These are phyloP conservation scores for Athalia cordata DNA, from an alignment of 2,888 invertebrate genomes.

Conservation along the genomic window DNA sequence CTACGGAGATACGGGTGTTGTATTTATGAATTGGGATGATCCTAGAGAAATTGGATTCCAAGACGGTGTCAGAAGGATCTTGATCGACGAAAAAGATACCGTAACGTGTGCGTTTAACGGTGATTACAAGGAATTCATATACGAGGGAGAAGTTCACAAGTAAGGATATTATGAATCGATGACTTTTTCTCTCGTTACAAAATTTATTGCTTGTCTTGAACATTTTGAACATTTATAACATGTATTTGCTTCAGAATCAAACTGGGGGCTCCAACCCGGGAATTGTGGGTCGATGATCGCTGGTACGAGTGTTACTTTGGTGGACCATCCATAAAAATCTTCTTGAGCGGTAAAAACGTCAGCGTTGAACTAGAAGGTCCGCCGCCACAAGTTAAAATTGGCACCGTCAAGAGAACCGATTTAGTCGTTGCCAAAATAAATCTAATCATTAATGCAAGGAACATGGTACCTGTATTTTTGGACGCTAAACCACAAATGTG, in stretches of 20 bases:
- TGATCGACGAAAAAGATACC: conserved; percentile 86
- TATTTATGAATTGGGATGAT: conserved; percentile 90
- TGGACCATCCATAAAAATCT: conserved; percentile 88
- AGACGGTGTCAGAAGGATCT: conserved; percentile 84
- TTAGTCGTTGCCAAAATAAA: conserved; percentile 90
- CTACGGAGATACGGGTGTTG: conserved; percentile 89
- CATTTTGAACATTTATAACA: conserved; percentile 46
- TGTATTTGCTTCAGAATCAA: conserved; percentile 78
- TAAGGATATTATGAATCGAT: conserved; percentile 50
- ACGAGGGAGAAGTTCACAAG: conserved; percentile 82
- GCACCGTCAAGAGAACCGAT: conserved; percentile 85
- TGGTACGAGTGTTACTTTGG: conserved; percentile 96
- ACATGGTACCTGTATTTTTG: conserved; percentile 86
- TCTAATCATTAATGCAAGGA: conserved; percentile 87
- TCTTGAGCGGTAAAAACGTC: conserved; percentile 86
- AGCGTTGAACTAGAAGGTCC: conserved; percentile 91
- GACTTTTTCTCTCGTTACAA: background rate
- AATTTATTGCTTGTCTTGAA: background rate
- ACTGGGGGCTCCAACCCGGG: conserved; percentile 94
- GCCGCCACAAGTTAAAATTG: conserved; percentile 95
- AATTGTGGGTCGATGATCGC: conserved; percentile 90
- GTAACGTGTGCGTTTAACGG: conserved; percentile 80
- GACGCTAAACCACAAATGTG: conserved; percentile 88
- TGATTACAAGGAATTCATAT: conserved; percentile 82
- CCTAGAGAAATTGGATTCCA: conserved; percentile 91